These are phyloP conservation scores for Gambelia wislizenii DNA, from an alignment of 2,797 vertebrate species.

Conservation along the genomic window DNA sequence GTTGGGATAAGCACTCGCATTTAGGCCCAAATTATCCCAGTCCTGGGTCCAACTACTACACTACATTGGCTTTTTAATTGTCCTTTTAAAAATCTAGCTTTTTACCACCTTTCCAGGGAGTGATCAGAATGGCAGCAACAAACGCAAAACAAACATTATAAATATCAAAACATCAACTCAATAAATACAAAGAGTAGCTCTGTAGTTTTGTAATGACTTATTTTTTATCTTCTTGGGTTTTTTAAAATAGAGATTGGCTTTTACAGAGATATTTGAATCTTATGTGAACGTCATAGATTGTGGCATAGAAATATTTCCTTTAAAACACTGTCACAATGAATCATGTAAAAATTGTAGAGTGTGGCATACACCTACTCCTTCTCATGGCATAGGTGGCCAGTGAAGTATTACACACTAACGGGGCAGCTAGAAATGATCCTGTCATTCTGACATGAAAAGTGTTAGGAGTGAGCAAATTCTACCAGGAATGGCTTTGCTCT, in stretches of 20 bases:
- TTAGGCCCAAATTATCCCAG: neutral
- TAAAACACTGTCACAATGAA: neutral
- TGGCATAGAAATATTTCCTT: neutral
- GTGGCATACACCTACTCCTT: neutral
- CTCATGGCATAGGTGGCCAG: neutral
- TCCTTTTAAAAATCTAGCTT: neutral
- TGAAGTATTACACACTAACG: neutral
- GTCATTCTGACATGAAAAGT: neutral
- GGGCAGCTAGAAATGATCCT: neutral
- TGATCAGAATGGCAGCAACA: neutral
- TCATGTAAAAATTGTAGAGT: neutral
- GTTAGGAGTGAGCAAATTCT: constrained; percentile 23
- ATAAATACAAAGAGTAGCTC: neutral
- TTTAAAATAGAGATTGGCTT: neutral
- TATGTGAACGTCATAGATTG: neutral
- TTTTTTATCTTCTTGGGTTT: neutral
- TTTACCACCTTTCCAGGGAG: neutral
- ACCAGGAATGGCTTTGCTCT: neutral
- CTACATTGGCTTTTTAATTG: neutral
- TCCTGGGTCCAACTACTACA: neutral
- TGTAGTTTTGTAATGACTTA: neutral
- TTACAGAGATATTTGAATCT: neutral
- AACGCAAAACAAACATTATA: no score
- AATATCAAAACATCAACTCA: neutral
- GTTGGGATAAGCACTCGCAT: neutral